Evolutionary conservation across 2,888 invertebrate genomes (phyloP).

Genomic region (Melinaea menophilus): DNA sequence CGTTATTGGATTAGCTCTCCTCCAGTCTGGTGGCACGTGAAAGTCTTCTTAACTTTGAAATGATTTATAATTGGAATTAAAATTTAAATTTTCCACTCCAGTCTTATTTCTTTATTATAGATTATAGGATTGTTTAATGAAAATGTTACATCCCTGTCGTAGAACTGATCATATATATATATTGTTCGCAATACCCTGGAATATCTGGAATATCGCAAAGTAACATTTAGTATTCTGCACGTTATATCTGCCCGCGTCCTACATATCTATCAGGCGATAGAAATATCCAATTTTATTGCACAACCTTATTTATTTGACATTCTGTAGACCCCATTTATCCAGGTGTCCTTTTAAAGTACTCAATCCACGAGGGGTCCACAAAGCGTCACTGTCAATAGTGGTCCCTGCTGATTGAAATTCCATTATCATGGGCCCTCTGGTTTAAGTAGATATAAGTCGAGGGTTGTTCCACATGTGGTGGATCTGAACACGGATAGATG

Average conservation of each 20-base stretch:
- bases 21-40: slow-evolving; percentile 20
- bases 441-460: slow-evolving; percentile 62
- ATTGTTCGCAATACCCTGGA: no score
- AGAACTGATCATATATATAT: no score
- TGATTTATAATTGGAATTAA: slow-evolving; percentile 10
- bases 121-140: not conserved
- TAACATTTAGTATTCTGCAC: slow-evolving; percentile 1
- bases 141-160: not conserved
- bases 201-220: not conserved
- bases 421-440: slow-evolving; percentile 68
- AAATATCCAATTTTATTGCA: slow-evolving; percentile 7
- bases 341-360: slow-evolving; percentile 25
- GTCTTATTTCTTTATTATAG: not conserved
- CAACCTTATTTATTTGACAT: slow-evolving; percentile 16
- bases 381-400: slow-evolving; percentile 33
- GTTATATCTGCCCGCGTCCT: slow-evolving; percentile 1
- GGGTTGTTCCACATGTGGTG: slow-evolving; percentile 23
- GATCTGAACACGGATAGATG: not conserved
- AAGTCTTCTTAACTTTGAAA: slow-evolving; percentile 9
- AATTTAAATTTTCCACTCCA: not conserved
- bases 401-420: slow-evolving; percentile 69
- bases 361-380: slow-evolving; percentile 35
- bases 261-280: slow-evolving; percentile 4
- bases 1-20: slow-evolving; percentile 25
- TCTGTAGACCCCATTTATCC: slow-evolving; percentile 22